Percentiles rank a stretch among this genome's conserved stretches.
These are phyloP conservation scores for Cerastis leucographa DNA, from an alignment of 2,888 invertebrate genomes.

Conservation along the genomic window DNA sequence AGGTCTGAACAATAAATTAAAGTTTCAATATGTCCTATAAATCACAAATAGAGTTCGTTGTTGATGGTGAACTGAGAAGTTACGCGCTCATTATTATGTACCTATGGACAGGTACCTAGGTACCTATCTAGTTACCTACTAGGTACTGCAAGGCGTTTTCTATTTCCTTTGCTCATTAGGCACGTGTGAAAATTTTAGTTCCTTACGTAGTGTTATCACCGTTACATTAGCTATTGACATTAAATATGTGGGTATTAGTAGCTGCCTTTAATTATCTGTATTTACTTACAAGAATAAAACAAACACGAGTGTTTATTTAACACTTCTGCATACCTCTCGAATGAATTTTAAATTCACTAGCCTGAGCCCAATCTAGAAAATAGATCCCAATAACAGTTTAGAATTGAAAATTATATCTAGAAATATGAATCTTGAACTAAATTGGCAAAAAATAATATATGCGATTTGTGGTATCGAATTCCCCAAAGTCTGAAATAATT, in stretches of 20 bases:
- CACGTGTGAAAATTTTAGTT: constrained; percentile 78
- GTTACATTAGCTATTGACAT: constrained; percentile 76
- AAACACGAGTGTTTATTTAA: constrained; percentile 55
- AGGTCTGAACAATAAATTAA: too few relatives aligned
- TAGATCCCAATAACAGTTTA: constrained; percentile 35
- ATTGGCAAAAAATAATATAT: constrained; percentile 39
- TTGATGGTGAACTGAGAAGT: constrained; percentile 35
- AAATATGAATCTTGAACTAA: constrained; percentile 41
- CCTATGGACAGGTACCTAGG: not conserved
- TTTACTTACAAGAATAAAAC: constrained; percentile 67
- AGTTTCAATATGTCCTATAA: too few relatives aligned
- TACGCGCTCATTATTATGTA: constrained; percentile 16
- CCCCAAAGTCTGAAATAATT: constrained; percentile 52
- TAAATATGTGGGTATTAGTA: constrained; percentile 72
- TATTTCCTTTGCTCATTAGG: constrained; percentile 69
- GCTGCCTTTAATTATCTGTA: constrained; percentile 69
- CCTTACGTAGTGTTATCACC: constrained; percentile 73
- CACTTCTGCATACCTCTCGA: constrained; percentile 50
- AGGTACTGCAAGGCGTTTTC: constrained; percentile 33
- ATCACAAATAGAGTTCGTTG: constrained; percentile 58
- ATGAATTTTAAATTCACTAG: constrained; percentile 41
- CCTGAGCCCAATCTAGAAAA: constrained; percentile 33
- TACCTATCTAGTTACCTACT: not conserved
- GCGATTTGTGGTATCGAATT: constrained; percentile 42
- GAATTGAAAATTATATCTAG: constrained; percentile 34